phyloP scores from a whole-genome alignment of 1,140 invertebrate species.

The Pogonomyrmex barbatus region DNA sequence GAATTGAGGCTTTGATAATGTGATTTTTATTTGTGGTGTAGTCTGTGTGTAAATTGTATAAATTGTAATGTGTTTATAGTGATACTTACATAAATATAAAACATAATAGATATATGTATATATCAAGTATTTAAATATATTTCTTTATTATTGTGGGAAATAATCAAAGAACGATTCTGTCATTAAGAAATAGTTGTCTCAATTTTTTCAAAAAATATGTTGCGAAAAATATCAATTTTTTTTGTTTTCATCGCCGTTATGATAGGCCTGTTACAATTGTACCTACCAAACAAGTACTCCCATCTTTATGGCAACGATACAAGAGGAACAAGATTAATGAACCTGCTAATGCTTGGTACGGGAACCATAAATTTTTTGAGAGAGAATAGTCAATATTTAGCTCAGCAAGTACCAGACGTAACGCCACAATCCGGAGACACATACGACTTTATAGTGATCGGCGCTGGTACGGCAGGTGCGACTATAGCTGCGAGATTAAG shows the following conservation, averaged over 20 bases:
- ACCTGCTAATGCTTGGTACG: conserved; percentile 86
- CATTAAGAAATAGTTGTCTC: too few relatives aligned
- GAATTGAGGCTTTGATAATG: not conserved
- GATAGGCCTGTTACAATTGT: not conserved
- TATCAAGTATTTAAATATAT: not conserved
- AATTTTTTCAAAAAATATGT: not conserved
- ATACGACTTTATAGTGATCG: not conserved
- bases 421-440: not conserved
- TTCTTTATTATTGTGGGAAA: not conserved
- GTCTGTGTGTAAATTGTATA: too few relatives aligned
- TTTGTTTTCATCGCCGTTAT: not conserved
- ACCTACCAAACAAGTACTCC: not conserved
- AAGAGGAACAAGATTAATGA: not conserved
- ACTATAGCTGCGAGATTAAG: conserved; percentile 11
- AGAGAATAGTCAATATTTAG: not conserved
- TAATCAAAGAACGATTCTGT: not conserved
- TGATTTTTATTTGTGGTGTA: not conserved
- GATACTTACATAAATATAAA: not conserved
- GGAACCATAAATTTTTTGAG: conserved; percentile 87
- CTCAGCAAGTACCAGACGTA: not conserved
- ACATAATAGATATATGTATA: not conserved
- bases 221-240: not conserved
- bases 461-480: not conserved
- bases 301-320: not conserved
- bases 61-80: too few relatives aligned